A percentile compares a stretch with the other conserved stretches of the same genome.
Conservation (phyloP, 1,140 invertebrate genomes). For the Neuroterus valhalla region DNA sequence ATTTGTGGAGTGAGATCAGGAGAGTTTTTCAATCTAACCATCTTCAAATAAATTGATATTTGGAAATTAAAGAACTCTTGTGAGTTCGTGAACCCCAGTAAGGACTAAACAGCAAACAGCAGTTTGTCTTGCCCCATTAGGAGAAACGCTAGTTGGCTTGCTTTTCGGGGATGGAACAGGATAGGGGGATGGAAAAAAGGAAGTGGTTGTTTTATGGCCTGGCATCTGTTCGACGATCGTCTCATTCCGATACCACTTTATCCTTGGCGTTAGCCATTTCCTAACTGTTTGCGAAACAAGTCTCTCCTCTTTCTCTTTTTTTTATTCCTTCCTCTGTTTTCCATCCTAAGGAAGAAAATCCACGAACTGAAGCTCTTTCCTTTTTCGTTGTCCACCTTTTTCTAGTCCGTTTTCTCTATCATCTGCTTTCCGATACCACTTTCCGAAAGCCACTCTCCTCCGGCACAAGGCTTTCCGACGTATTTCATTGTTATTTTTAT, state of each 20-base stretch:
- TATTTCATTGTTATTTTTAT: conserved; percentile 52
- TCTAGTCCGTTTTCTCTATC: conserved; percentile 45
- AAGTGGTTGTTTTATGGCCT: conserved; percentile 74
- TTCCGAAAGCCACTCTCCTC: conserved; percentile 54
- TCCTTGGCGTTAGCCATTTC: conserved; percentile 74
- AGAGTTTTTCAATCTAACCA: too few relatives aligned
- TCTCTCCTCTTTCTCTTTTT: conserved; percentile 48
- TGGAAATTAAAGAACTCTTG: too few relatives aligned
- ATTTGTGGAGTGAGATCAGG: too few relatives aligned
- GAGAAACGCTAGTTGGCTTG: conserved; percentile 74
- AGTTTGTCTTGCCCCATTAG: conserved; percentile 76
- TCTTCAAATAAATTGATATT: too few relatives aligned
- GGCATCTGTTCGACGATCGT: conserved; percentile 76
- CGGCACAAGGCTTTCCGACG: conserved; percentile 37
- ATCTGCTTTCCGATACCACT: conserved; percentile 54
- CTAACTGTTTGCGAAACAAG: conserved; percentile 75
- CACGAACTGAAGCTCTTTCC: conserved; percentile 44
- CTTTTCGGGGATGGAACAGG: conserved; percentile 49
- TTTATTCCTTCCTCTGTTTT: conserved; percentile 48
- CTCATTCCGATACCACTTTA: conserved; percentile 77
- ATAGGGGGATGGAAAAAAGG: conserved; percentile 68
- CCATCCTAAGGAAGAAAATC: conserved; percentile 16
- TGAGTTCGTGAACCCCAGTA: conserved; percentile 44
- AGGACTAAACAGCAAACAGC: conserved; percentile 68
- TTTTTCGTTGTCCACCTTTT: conserved; percentile 35